Conservation (phyloP, 2,888 invertebrate species). For the Parnassius orleans region DNA sequence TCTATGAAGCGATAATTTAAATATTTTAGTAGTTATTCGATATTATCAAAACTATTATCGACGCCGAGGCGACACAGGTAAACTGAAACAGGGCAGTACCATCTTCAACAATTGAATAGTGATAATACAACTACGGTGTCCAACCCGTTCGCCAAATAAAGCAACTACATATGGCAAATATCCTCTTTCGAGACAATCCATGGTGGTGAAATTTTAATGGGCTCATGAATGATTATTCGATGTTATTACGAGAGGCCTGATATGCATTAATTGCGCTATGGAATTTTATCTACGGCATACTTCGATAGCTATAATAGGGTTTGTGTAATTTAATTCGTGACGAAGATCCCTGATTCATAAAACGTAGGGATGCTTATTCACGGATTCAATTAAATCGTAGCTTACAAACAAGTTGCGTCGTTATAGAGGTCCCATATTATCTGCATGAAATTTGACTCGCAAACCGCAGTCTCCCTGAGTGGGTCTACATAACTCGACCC, state of each 20-base stretch:
- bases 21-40: slow-evolving; percentile 28
- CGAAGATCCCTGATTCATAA: not conserved
- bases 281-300: slow-evolving; percentile 18
- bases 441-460: slow-evolving; percentile 75
- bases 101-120: too few relatives aligned
- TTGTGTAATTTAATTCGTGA: slow-evolving; percentile 7
- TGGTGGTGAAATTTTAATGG: too few relatives aligned
- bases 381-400: slow-evolving; percentile 71
- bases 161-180: too few relatives aligned
- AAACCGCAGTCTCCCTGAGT: slow-evolving; percentile 63
- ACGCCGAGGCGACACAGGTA: too few relatives aligned
- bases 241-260: slow-evolving; percentile 7
- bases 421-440: slow-evolving; percentile 70
- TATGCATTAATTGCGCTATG: slow-evolving; percentile 15
- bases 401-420: slow-evolving; percentile 65
- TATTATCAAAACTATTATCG: slow-evolving; percentile 5
- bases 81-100: too few relatives aligned
- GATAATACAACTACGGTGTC: too few relatives aligned
- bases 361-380: slow-evolving; percentile 41
- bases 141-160: too few relatives aligned
- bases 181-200: too few relatives aligned
- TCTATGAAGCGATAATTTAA: slow-evolving; percentile 37
- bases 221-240: not conserved
- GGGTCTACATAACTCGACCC: slow-evolving; percentile 72
- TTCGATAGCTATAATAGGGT: not conserved